Evolutionary conservation across 2,888 invertebrate species (phyloP), one percentile per base, ranked within the genome.

Genomic region (Apodemia hepburni): DNA sequence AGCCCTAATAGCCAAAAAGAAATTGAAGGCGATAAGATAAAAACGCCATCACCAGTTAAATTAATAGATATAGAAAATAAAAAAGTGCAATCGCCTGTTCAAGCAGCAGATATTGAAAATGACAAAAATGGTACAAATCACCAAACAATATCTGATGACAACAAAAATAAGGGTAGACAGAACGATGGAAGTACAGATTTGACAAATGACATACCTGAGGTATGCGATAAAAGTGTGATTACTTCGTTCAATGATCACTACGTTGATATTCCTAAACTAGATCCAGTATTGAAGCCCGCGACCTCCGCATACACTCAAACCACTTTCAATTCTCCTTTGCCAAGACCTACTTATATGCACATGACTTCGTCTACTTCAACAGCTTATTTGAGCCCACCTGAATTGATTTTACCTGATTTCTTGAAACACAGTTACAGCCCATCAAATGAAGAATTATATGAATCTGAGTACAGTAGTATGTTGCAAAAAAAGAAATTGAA

Each of bases 331-430:
- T 83, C 89, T 7, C 84, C 87, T 2, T 71, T 69, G 57, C 73
- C 77, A 47, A 79, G 81, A 69, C 88, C 88, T 5, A 71, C 79
- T 7, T 80, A 81, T 66, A 74, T 82, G 66, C 89, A 87, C 62
- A 86, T 91, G 84, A 90, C 90, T 70, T 91, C 92, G 15, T 90
- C 92, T 2, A 89, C 90, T 15, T 92, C 92, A 3, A 92, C 92
- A 11, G 84, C 91, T 0, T 92, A 92, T 66, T 84, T 92, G 90
- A 92, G 92, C 67, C 92, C 92, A 7, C 92, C 92, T 51, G 92
- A 92, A 65, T 71, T 83, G 66, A 78, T 92, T 12, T 68, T 87
- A 63, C 91, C 91, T 0, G 76, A 76, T 66, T 84, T 76, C 68
- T 70, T 89, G 49, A 82, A 69, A 73, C 71, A 71, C 22, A 72